Evolutionary conservation across 2,888 invertebrate genomes (phyloP).

Genomic region (Apamea anceps): DNA sequence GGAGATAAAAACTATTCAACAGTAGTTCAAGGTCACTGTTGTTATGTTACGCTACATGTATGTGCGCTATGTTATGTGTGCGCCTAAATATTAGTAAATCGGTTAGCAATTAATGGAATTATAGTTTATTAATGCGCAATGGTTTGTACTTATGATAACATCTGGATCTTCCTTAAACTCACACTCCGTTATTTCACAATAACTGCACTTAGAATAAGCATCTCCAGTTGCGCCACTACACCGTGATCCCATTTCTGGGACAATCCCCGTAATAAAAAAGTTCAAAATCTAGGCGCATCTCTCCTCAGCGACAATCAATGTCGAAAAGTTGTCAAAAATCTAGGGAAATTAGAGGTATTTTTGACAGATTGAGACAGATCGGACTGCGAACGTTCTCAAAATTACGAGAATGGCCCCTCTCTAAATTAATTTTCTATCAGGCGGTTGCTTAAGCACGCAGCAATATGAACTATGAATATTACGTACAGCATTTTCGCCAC

Average conservation of each 20-base stretch:
- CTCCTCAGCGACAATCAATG: too few relatives aligned
- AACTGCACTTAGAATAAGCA: not conserved
- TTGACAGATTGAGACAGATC: too few relatives aligned
- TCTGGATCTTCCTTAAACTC: not conserved
- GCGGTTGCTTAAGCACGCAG: not conserved
- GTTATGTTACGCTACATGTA: not conserved
- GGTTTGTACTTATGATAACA: not conserved
- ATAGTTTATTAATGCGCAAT: not conserved
- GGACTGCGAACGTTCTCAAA: too few relatives aligned
- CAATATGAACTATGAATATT: not conserved
- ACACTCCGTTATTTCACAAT: not conserved
- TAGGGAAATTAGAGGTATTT: too few relatives aligned
- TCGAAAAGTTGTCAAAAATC: too few relatives aligned
- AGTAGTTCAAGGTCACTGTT: conserved; percentile 35
- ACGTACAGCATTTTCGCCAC: not conserved
- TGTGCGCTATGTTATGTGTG: too few relatives aligned
- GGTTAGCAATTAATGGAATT: not conserved
- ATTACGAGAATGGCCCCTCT: not conserved
- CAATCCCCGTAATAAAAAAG: too few relatives aligned
- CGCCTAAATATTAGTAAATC: not conserved
- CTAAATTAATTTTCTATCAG: not conserved
- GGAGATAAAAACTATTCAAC: conserved; percentile 37
- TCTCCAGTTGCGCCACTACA: not conserved
- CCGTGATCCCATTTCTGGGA: too few relatives aligned
- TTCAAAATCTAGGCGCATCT: too few relatives aligned